Percentiles rank a stretch among this genome's conserved stretches.
Evolutionary conservation across 1,140 invertebrate genomes (phyloP).

Genomic region (Formica exsecta): DNA sequence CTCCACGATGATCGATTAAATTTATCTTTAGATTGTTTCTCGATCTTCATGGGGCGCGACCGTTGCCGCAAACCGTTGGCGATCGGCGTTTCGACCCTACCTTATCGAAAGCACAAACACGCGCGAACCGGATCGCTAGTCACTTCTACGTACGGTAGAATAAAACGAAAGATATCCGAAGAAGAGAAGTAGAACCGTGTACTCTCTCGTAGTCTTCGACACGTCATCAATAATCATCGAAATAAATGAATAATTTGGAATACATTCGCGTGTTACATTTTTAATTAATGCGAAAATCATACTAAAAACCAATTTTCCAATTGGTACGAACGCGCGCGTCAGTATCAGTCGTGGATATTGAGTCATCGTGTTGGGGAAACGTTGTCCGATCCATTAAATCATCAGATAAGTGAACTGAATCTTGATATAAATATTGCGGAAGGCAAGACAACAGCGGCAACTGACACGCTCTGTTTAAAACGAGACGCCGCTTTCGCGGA

Average conservation of each 20-base stretch:
- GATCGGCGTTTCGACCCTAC: constrained; percentile 69
- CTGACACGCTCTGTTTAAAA: constrained; percentile 50
- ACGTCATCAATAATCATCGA: not conserved
- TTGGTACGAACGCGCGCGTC: too few species aligned
- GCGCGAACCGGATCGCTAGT: constrained; percentile 27
- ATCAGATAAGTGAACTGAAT: constrained; percentile 1
- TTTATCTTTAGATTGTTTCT: constrained; percentile 15
- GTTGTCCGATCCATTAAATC: not conserved
- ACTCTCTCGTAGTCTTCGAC: constrained; percentile 45
- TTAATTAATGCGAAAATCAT: not conserved
- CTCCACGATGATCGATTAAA: constrained; percentile 57
- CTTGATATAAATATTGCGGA: not conserved
- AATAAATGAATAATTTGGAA: not conserved
- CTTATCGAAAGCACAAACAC: constrained; percentile 65
- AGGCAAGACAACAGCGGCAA: constrained; percentile 52
- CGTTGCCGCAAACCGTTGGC: constrained; percentile 49
- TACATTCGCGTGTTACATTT: not conserved
- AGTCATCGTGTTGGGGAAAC: not conserved
- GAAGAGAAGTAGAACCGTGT: constrained; percentile 42
- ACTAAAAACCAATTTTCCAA: not conserved
- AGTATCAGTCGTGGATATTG: not conserved
- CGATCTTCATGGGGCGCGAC: constrained; percentile 62
- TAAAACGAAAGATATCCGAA: constrained; percentile 15
- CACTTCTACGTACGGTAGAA: constrained; percentile 9
- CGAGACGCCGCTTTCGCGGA: constrained; percentile 1